Evolutionary conservation across 2,888 invertebrate genomes (phyloP).

Genomic region (Odontothrips loti): DNA sequence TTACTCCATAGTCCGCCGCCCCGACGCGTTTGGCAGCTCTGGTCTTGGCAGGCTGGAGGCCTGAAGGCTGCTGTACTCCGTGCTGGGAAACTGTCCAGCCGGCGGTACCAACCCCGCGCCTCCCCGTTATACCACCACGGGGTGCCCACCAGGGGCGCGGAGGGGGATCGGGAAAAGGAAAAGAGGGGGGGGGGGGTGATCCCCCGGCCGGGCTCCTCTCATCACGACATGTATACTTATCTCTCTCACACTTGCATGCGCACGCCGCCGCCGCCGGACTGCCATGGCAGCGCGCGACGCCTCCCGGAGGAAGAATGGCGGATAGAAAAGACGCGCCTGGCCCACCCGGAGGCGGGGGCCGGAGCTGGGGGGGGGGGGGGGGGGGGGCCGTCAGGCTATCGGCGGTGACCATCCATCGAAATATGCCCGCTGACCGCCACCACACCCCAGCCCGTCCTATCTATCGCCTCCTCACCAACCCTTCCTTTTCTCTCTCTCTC

Average conservation of each 20-base stretch:
- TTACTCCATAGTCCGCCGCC: no score
- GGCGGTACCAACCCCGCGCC: no score
- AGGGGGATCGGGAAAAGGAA: background rate
- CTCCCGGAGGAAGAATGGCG: background rate
- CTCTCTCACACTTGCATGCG: slow-evolving; percentile 25
- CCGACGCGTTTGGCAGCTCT: no score
- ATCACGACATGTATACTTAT: slow-evolving; percentile 21
- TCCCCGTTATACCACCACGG: no score
- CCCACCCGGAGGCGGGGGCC: background rate
- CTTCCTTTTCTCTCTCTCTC: no score
- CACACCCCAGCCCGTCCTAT: background rate
- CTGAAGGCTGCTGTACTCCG: no score
- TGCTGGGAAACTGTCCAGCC: no score
- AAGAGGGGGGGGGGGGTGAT: background rate
- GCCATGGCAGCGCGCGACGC: no score
- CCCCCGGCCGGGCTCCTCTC: background rate
- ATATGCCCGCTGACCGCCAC: slow-evolving; percentile 21
- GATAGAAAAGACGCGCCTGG: background rate
- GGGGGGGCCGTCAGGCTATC: background rate
- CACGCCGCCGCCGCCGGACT: background rate
- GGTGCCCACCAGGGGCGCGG: no score
- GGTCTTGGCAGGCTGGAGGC: no score
- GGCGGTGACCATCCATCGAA: background rate
- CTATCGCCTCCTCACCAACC: background rate
- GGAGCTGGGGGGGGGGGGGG: no score